Percentiles rank a stretch among this genome's conserved stretches.
These are phyloP conservation scores for Baronia brevicornis DNA, from an alignment of 2,888 invertebrate genomes.

Conservation along the genomic window DNA sequence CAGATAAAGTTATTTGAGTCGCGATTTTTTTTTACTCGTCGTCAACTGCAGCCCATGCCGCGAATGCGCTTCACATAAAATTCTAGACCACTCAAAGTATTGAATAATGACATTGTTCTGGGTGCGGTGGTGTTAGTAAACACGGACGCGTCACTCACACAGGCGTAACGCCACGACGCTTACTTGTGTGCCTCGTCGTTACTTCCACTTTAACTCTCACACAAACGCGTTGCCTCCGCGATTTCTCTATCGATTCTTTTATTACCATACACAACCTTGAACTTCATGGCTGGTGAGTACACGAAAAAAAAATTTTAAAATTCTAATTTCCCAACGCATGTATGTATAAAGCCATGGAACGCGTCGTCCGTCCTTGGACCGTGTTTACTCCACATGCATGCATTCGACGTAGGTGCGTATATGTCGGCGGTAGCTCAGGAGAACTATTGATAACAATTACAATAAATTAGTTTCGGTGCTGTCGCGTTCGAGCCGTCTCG, in stretches of 20 bases:
- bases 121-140: slow-evolving; percentile 55
- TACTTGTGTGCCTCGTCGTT: slow-evolving; percentile 29
- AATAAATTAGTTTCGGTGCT: slow-evolving; percentile 24
- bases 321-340: too few species aligned
- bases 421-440: slow-evolving; percentile 16
- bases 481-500: slow-evolving; percentile 22
- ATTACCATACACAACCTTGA: slow-evolving; percentile 44
- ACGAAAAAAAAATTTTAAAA: slow-evolving; percentile 2
- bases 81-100: slow-evolving; percentile 44
- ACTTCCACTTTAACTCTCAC: slow-evolving; percentile 54
- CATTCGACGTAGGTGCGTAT: too few species aligned
- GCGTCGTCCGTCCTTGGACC: too few species aligned
- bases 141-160: slow-evolving; percentile 38
- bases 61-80: slow-evolving; percentile 36
- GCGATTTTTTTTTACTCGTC: too few species aligned
- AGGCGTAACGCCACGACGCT: slow-evolving; percentile 15
- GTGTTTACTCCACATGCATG: too few species aligned
- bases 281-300: slow-evolving; percentile 67
- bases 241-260: slow-evolving; percentile 65
- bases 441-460: slow-evolving; percentile 22
- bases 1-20: too few species aligned
- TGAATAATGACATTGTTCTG: slow-evolving; percentile 64
- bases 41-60: slow-evolving; percentile 4
- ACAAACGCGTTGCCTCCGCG: slow-evolving; percentile 46
- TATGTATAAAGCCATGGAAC: too few species aligned